A percentile compares a stretch with the other conserved stretches of the same genome.
These are phyloP conservation scores for Corella eumyota DNA, from an alignment of 23 tunicate genomes.

Conservation along the genomic window DNA sequence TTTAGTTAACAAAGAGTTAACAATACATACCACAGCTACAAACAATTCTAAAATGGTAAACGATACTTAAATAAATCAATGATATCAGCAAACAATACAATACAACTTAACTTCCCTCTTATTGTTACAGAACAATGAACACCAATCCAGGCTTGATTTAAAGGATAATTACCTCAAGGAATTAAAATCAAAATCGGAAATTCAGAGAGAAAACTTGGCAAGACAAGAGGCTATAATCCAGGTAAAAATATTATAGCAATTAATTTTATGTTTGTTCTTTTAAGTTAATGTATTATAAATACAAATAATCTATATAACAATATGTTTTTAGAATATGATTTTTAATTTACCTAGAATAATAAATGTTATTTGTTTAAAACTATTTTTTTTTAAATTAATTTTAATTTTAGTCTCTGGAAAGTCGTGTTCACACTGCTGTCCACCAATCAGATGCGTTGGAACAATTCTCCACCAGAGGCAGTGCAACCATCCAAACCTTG, in stretches of 20 bases:
- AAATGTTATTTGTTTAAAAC: no score
- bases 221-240: constrained; percentile 41
- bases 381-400: neutral
- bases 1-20: no score
- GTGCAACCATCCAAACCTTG: constrained; percentile 60
- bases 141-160: constrained; percentile 32
- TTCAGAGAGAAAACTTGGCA: constrained; percentile 50
- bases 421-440: constrained; percentile 49
- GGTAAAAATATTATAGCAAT: constrained; percentile 14
- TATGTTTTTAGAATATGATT: neutral
- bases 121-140: constrained; percentile 17
- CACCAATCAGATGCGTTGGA: constrained; percentile 53
- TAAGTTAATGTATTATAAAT: neutral
- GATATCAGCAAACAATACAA: no score
- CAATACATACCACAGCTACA: no score
- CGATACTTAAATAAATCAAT: no score
- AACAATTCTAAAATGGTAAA: no score
- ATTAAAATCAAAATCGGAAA: constrained; percentile 38
- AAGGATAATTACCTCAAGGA: constrained; percentile 60
- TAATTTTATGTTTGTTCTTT: neutral
- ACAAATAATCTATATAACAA: neutral
- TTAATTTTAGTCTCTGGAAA: constrained; percentile 29
- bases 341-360: no score
- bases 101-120: no score
- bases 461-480: constrained; percentile 54